Evolutionary conservation across 2,797 vertebrate genomes (phyloP).

Genomic region (Sphenopsis melanotis): DNA sequence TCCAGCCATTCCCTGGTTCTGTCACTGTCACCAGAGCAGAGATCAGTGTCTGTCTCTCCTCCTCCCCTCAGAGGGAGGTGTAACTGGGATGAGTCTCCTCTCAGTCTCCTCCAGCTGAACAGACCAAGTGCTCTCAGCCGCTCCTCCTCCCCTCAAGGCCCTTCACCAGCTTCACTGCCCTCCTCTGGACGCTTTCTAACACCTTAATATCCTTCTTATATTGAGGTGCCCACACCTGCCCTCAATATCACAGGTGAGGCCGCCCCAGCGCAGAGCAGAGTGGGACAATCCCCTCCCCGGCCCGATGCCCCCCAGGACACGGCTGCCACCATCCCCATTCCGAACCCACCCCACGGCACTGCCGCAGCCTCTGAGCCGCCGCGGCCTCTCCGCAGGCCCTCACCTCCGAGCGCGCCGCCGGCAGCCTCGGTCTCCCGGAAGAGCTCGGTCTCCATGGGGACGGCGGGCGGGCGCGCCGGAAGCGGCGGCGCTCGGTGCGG

Average conservation of each 20-base stretch:
- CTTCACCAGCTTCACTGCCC: neutral
- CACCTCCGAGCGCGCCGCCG: fast-evolving
- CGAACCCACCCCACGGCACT: neutral
- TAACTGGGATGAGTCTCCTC: neutral
- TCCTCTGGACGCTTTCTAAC: neutral
- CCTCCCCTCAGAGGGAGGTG: fast-evolving
- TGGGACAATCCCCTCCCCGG: neutral
- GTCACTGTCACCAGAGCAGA: neutral
- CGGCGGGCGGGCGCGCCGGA: slow-evolving; percentile 3
- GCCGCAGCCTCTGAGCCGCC: neutral
- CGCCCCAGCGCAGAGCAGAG: neutral
- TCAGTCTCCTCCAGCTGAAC: neutral
- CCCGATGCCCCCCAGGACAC: neutral
- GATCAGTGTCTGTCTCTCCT: neutral
- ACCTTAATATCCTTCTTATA: fast-evolving
- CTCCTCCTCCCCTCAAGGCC: neutral
- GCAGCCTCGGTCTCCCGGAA: neutral
- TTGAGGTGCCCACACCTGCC: neutral
- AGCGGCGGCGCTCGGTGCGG: neutral
- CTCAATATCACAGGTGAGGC: neutral
- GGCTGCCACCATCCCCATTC: neutral
- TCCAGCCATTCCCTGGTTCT: neutral
- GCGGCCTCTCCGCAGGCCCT: neutral
- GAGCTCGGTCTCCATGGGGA: neutral
- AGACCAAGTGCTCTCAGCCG: neutral